Base-by-base conservation (phyloP, 2,113 vertebrate species). In the Clarias gariepinus region DNA sequence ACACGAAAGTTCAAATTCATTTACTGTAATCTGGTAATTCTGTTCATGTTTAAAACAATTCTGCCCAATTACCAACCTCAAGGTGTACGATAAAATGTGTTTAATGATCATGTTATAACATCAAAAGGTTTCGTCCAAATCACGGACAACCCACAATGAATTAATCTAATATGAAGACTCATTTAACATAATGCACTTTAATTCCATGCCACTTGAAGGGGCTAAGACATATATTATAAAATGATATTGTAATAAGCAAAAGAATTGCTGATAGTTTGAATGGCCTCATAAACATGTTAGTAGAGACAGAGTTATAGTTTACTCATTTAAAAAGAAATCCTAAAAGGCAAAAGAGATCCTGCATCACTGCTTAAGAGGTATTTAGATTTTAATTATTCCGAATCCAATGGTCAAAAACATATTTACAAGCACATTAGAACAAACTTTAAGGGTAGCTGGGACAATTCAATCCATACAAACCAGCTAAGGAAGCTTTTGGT, bases 391-490 rank as follows among this genome's bases (percentile, higher is more conserved):
- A 87, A 79, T 85, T 76, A 86, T 87, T 80, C 82, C 83, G 19
- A 81, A 11, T 61, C n/a, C 18, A 90, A 81, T 60, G 71, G 52
- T 86, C 60, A 61, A 61, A 90, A 88, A 89, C 84, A 88, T 94
- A 92, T 94, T 90, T 93, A 94, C 93, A 94, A 83, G 88, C 85
- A 83, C 57, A 85, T 84, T 52, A 88, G 6, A 55, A 57, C 23
- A 28, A 58, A 79, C 64, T 47, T 86, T 88, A 93, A 55, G 91
- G 90, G 89, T 83, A 71, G 64, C 68, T 90, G 83, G 82, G 47
- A 87, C 10, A 90, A 53, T 78, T 88, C 1, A 87, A 82, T 90
- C 64, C 78, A 64, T 81, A 85, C 63, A 89, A 88, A 91, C 61
- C 87, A 93, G 88, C 61, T 63, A 74, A 58, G 69, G 74, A 74